Conservation (phyloP, 2,797 vertebrate species). For the Orestias chungarensis region DNA sequence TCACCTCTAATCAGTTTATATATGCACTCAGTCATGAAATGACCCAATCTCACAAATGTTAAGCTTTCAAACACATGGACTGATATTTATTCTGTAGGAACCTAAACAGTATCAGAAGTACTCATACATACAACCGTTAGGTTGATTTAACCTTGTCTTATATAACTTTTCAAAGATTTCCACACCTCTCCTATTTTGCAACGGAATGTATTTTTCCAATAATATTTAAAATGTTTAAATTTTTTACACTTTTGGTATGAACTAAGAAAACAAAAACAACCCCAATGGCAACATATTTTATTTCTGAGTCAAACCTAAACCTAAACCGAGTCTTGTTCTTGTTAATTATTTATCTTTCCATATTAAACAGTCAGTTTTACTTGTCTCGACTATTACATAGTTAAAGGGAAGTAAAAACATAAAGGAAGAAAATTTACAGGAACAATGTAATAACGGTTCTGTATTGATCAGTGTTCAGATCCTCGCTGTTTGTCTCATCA, state of each 20-base stretch:
- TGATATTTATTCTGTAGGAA: slow-evolving; percentile 22
- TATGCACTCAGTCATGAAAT: neutral
- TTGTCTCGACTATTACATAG: slow-evolving; percentile 2
- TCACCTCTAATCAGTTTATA: neutral
- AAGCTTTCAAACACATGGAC: neutral
- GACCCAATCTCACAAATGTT: neutral
- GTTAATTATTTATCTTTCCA: slow-evolving; percentile 2
- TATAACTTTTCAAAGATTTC: slow-evolving; percentile 19
- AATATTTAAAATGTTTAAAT: slow-evolving; percentile 15
- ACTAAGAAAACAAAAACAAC: neutral
- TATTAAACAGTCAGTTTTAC: slow-evolving; percentile 10
- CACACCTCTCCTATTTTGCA: neutral
- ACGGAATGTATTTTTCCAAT: slow-evolving; percentile 28
- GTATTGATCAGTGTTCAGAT: slow-evolving; percentile 7
- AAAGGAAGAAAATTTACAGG: slow-evolving; percentile 1
- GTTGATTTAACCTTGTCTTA: slow-evolving; percentile 20
- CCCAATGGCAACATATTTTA: neutral
- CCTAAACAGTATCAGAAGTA: neutral
- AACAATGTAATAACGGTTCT: neutral
- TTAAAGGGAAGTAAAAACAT: slow-evolving; percentile 22
- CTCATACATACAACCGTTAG: slow-evolving; percentile 18
- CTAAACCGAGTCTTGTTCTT: slow-evolving; percentile 9
- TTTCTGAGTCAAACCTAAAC: slow-evolving; percentile 22
- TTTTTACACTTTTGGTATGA: slow-evolving; percentile 14
- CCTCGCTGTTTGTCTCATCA: slow-evolving; percentile 11